These are phyloP conservation scores for Rachycentron canadum DNA, from an alignment of 2,797 vertebrate species.

Conservation along the genomic window DNA sequence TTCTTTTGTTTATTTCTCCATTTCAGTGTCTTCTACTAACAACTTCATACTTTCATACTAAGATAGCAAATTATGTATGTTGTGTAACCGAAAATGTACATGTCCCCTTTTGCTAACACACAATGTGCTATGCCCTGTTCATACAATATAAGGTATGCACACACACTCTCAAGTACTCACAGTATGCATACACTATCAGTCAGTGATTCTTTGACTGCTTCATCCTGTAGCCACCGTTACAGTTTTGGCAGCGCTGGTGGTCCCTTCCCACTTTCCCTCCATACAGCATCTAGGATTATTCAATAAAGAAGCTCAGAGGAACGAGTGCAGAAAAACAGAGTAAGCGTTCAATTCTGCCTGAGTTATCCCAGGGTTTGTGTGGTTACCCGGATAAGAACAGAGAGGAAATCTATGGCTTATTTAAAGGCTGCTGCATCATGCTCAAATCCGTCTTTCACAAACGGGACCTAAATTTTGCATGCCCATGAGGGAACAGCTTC, in stretches of 20 bases:
- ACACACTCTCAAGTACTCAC: constrained; percentile 6
- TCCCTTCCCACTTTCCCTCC: constrained; percentile 76
- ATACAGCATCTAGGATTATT: constrained; percentile 73
- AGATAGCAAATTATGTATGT: neutral
- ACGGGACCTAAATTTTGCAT: constrained; percentile 69
- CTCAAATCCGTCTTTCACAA: constrained; percentile 56
- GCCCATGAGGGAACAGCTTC: constrained; percentile 41
- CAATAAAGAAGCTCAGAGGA: constrained; percentile 79
- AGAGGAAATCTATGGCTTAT: constrained; percentile 65
- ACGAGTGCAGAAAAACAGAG: constrained; percentile 61
- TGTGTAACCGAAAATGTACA: neutral
- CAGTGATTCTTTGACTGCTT: constrained; percentile 47
- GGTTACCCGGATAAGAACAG: constrained; percentile 58
- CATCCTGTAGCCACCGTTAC: constrained; percentile 61
- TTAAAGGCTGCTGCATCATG: constrained; percentile 63
- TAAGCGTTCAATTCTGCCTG: constrained; percentile 77
- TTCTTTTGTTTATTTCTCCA: too few species aligned
- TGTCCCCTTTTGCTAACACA: neutral
- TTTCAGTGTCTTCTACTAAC: too few species aligned
- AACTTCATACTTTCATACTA: too few species aligned
- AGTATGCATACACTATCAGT: constrained; percentile 35
- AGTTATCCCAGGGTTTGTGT: constrained; percentile 72
- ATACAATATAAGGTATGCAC: constrained; percentile 16
- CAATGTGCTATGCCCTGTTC: neutral
- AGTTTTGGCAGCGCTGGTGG: constrained; percentile 66